Conservation (phyloP, 2,888 invertebrate genomes). For the Eupithecia centaureata region DNA sequence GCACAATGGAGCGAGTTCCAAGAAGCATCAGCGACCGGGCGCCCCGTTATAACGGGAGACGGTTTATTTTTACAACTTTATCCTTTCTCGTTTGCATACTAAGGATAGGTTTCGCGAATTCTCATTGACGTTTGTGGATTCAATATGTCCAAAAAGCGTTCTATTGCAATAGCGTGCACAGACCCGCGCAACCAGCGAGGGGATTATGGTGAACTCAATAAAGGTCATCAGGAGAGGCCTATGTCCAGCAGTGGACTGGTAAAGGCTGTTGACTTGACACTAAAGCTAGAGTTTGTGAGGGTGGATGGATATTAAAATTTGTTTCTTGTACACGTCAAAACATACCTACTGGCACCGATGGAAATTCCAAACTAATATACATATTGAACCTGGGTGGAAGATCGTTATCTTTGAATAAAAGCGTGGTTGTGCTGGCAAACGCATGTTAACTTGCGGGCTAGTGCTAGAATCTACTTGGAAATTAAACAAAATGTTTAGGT, state of each 20-base stretch:
- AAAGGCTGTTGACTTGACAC: neutral
- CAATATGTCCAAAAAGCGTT: neutral
- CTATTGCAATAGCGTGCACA: neutral
- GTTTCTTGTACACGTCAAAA: too few relatives aligned
- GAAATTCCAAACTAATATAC: too few relatives aligned
- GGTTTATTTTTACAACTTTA: neutral
- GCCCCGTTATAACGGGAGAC: neutral
- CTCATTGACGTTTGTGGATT: neutral
- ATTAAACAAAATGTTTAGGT: neutral
- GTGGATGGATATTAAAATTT: too few relatives aligned
- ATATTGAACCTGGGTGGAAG: neutral
- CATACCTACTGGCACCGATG: too few relatives aligned
- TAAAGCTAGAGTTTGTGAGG: neutral
- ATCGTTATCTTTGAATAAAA: neutral
- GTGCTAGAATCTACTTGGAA: neutral
- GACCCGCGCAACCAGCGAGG: neutral
- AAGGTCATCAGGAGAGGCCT: neutral
- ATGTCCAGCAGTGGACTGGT: neutral
- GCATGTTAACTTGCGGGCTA: neutral
- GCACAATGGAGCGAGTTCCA: constrained; percentile 19
- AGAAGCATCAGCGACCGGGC: neutral
- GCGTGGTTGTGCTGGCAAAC: neutral
- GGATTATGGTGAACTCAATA: neutral
- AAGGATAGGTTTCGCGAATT: neutral
- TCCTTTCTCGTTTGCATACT: neutral